phyloP scores from a whole-genome alignment of 1,140 invertebrate genomes.

The Danaus plexippus region DNA sequence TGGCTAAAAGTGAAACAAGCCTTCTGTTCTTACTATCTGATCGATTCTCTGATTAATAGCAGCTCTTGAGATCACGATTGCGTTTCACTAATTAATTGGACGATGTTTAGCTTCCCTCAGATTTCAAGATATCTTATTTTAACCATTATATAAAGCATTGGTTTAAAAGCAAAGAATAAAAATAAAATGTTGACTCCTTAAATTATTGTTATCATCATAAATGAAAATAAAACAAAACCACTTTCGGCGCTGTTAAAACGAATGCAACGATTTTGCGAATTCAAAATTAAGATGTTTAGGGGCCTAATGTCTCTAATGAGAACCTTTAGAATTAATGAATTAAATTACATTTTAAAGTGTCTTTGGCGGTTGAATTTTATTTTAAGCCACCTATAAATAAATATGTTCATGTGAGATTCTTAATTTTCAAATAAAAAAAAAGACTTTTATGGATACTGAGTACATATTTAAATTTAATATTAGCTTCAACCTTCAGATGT shows the following conservation, averaged over 20 bases:
- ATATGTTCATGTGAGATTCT: too few relatives aligned
- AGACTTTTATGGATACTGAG: too few relatives aligned
- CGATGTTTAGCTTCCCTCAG: conserved; percentile 36
- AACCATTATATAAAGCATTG: neutral
- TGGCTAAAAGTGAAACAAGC: conserved; percentile 18
- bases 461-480: too few relatives aligned
- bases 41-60: conserved; percentile 55
- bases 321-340: conserved; percentile 10
- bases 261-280: conserved; percentile 23
- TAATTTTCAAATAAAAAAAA: too few relatives aligned
- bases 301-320: conserved; percentile 48
- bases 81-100: conserved; percentile 56
- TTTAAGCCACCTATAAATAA: conserved; percentile 3
- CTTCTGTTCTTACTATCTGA: conserved; percentile 42
- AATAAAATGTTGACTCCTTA: too few relatives aligned
- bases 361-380: conserved; percentile 21
- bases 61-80: conserved; percentile 42
- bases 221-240: neutral
- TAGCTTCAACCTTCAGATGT: too few relatives aligned
- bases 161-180: too few relatives aligned
- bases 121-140: conserved; percentile 25
- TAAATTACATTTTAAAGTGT: conserved; percentile 2
- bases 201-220: too few relatives aligned
- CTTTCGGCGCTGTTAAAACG: conserved; percentile 3
- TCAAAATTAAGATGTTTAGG: conserved; percentile 52